Percentiles rank a stretch among this genome's conserved stretches.
phyloP scores from a whole-genome alignment of 2,888 invertebrate species.

The Trisateles emortualis region DNA sequence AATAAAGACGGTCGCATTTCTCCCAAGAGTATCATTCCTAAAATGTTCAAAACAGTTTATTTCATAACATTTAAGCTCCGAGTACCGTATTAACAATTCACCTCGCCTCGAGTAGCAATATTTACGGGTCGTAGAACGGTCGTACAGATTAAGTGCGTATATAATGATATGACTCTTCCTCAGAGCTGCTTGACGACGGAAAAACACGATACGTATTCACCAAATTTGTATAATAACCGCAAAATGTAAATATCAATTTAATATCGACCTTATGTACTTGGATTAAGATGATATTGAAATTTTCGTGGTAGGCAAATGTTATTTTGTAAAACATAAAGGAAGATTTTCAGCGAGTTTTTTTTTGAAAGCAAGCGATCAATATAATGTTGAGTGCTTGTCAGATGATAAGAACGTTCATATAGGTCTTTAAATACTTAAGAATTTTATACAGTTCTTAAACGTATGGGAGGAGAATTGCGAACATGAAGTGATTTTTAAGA shows the following conservation, averaged over 20 bases:
- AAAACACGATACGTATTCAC: slow-evolving; percentile 60
- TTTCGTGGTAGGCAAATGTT: slow-evolving; percentile 9
- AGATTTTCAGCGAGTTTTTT: slow-evolving; percentile 54
- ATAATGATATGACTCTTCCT: slow-evolving; percentile 51
- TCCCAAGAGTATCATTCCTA: slow-evolving; percentile 10
- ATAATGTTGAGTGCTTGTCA: slow-evolving; percentile 57
- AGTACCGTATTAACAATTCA: slow-evolving; percentile 51
- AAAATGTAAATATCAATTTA: slow-evolving; percentile 25
- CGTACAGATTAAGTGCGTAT: slow-evolving; percentile 57
- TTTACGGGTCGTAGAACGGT: slow-evolving; percentile 49
- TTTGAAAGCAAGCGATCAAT: slow-evolving; percentile 65
- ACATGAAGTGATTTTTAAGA: slow-evolving; percentile 6
- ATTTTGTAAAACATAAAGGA: slow-evolving; percentile 37
- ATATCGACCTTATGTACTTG: slow-evolving; percentile 43
- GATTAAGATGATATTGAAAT: slow-evolving; percentile 3
- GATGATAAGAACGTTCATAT: slow-evolving; percentile 49
- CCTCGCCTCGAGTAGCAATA: slow-evolving; percentile 47
- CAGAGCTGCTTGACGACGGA: slow-evolving; percentile 42
- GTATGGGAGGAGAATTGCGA: slow-evolving; percentile 9
- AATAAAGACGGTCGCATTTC: slow-evolving; percentile 34
- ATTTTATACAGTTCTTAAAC: slow-evolving; percentile 32
- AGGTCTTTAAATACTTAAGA: slow-evolving; percentile 42
- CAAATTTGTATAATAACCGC: slow-evolving; percentile 24
- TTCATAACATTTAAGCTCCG: slow-evolving; percentile 40
- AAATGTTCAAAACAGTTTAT: slow-evolving; percentile 39